These are phyloP conservation scores for Mirza zaza DNA, from an alignment of 2,113 vertebrate genomes.

Conservation along the genomic window DNA sequence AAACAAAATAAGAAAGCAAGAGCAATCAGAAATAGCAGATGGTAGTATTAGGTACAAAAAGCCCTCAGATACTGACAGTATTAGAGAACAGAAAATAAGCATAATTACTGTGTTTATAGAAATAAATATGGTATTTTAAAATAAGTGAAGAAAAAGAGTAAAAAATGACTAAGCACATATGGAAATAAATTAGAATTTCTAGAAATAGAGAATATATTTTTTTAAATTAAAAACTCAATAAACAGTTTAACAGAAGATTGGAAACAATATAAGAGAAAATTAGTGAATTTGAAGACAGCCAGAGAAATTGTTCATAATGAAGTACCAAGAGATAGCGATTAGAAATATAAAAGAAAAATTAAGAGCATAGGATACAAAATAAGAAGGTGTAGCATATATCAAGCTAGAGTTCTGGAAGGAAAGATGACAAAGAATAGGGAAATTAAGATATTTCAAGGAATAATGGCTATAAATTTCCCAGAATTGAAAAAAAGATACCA, in stretches of 20 bases:
- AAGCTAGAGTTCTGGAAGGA: not conserved
- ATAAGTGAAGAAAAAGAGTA: not conserved
- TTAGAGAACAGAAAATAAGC: not conserved
- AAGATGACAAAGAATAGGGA: not conserved
- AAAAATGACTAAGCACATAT: not conserved
- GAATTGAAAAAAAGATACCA: not conserved
- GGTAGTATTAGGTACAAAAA: not conserved
- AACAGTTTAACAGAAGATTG: not conserved
- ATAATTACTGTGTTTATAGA: not conserved
- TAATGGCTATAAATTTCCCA: not conserved
- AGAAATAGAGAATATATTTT: not conserved
- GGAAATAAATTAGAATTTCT: not conserved
- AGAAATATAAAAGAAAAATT: not conserved
- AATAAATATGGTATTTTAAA: not conserved
- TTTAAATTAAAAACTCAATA: not conserved
- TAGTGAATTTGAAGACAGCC: not conserved
- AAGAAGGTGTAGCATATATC: not conserved
- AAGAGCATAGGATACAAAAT: not conserved
- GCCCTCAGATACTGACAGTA: not conserved
- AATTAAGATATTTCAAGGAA: not conserved
- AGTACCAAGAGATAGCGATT: not conserved
- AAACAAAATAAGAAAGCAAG: not conserved
- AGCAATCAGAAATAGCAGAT: not conserved
- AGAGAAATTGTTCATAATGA: not conserved
- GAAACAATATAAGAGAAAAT: not conserved